Conservation (phyloP, 1,140 invertebrate genomes). For the Zaprionus capensis region DNA sequence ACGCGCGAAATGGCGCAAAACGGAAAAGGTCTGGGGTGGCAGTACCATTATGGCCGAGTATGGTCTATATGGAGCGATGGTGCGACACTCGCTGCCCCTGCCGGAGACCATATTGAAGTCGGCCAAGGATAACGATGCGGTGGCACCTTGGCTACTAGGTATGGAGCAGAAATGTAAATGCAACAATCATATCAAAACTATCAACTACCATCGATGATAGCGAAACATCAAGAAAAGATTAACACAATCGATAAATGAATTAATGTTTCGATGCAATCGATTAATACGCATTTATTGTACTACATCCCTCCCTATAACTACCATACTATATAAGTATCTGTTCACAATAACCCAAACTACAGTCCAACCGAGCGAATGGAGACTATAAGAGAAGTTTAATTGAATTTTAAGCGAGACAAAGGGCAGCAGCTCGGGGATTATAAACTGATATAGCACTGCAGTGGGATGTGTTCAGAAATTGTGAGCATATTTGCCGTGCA, state of each 20-base stretch:
- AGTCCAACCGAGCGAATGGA: conserved; percentile 11
- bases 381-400: conserved; percentile 52
- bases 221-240: conserved; percentile 7
- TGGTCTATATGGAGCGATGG: conserved; percentile 99
- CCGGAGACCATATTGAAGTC: conserved; percentile 99
- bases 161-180: conserved; percentile 85
- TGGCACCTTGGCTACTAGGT: conserved; percentile 99
- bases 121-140: conserved; percentile 96
- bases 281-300: background rate
- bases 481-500: conserved; percentile 82
- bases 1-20: conserved; percentile 99
- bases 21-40: conserved; percentile 99
- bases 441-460: conserved; percentile 57
- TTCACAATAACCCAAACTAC: background rate
- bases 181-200: conserved; percentile 80
- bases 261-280: conserved; percentile 2
- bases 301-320: background rate
- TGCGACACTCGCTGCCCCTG: conserved; percentile 97
- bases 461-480: conserved; percentile 50
- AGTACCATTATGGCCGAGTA: conserved; percentile 99
- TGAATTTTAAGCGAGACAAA: conserved; percentile 72
- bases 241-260: background rate
- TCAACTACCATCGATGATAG: conserved; percentile 3
- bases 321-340: no score
- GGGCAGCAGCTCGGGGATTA: conserved; percentile 67